Conservation (phyloP, 2,113 vertebrate genomes). For the Phylloscopus trochilus region DNA sequence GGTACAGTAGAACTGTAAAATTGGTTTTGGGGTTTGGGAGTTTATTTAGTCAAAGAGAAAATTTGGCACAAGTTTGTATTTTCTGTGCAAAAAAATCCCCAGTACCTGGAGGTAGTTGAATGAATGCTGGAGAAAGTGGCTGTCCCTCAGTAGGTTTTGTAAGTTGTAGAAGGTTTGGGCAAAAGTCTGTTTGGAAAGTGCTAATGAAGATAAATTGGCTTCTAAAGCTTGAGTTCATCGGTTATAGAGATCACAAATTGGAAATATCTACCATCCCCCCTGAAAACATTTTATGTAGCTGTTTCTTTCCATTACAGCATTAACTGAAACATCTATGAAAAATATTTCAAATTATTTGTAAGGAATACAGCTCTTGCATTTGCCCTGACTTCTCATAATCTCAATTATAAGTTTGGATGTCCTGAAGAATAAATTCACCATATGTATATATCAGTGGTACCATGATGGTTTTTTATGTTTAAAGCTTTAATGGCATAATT, state of each 20-base stretch:
- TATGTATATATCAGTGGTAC: neutral
- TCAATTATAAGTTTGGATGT: neutral
- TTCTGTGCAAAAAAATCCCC: neutral
- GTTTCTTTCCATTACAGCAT: neutral
- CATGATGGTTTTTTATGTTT: neutral
- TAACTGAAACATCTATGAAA: neutral
- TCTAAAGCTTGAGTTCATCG: neutral
- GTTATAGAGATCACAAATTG: neutral
- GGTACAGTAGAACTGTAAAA: neutral
- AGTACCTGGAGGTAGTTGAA: neutral
- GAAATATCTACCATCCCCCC: neutral
- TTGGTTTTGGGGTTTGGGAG: neutral
- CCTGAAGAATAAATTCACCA: neutral
- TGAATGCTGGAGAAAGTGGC: neutral
- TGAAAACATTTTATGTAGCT: neutral
- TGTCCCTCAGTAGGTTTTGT: neutral
- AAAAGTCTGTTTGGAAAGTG: conserved; percentile 14
- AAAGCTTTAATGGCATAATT: neutral
- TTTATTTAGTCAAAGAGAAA: neutral
- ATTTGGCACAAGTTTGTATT: conserved; percentile 4
- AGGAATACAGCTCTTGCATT: neutral
- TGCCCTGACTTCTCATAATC: neutral
- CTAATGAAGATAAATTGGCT: conserved; percentile 1
- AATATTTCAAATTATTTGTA: neutral
- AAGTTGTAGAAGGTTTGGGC: neutral